phyloP scores from a whole-genome alignment of 37 sponge, comb jelly and placozoan species.

The Halichondria panicea region DNA sequence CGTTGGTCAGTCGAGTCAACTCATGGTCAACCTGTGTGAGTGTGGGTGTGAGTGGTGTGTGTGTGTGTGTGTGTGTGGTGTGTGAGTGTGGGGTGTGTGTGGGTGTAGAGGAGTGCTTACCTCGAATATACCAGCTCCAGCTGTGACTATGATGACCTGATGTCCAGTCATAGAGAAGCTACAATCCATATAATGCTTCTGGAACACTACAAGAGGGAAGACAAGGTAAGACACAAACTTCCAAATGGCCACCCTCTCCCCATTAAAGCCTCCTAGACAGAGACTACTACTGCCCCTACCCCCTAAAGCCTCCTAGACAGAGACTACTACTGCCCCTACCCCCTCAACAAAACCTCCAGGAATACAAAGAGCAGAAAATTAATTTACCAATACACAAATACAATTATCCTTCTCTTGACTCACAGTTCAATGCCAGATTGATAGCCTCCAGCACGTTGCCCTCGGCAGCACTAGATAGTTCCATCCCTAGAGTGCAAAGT shows the following conservation, averaged over 20 bases:
- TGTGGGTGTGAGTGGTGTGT: too few species aligned
- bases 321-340: neutral
- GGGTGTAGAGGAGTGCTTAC: conserved; percentile 4
- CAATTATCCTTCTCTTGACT: neutral
- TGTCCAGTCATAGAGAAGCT: conserved; percentile 86
- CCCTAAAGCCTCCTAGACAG: neutral
- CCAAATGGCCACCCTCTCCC: neutral
- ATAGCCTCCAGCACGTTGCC: conserved; percentile 94
- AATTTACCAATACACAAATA: neutral
- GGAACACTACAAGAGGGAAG: conserved; percentile 44
- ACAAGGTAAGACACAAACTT: neutral
- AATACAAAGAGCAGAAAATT: neutral
- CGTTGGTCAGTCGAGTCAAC: conserved; percentile 58
- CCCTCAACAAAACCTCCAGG: neutral
- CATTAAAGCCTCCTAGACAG: neutral
- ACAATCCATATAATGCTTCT: conserved; percentile 65
- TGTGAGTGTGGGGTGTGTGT: too few species aligned
- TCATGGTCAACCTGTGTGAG: conserved; percentile 60
- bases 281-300: neutral
- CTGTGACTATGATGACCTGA: conserved; percentile 84
- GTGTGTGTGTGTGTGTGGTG: neutral
- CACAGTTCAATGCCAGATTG: conserved; percentile 87
- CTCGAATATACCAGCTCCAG: conserved; percentile 91
- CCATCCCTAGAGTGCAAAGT: neutral
- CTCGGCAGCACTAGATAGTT: conserved; percentile 63